A percentile compares a stretch with the other conserved stretches of the same genome.
phyloP scores from a whole-genome alignment of 2,797 vertebrate genomes.

The Oryzias sinensis region DNA sequence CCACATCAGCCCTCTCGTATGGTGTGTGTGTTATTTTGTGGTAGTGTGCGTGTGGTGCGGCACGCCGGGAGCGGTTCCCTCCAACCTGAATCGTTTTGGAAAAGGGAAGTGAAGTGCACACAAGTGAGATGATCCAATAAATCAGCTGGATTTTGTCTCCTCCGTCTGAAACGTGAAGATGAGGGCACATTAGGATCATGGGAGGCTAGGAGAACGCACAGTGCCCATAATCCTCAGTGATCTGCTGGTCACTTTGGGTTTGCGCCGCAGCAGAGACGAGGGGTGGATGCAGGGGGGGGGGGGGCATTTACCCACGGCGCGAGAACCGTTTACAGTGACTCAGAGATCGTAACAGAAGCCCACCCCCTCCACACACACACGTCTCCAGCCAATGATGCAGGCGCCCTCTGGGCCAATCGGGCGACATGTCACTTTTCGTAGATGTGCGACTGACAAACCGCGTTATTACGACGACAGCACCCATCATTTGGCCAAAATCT shows the following conservation, averaged over 20 bases:
- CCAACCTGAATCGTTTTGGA: constrained; percentile 74
- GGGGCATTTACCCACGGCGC: constrained; percentile 54
- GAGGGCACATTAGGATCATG: constrained; percentile 68
- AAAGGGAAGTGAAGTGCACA: constrained; percentile 70
- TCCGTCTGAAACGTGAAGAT: constrained; percentile 68
- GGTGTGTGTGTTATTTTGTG: constrained; percentile 17
- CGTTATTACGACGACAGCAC: constrained; percentile 25
- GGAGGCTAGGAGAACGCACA: constrained; percentile 38
- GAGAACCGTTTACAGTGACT: constrained; percentile 39
- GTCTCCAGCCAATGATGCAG: constrained; percentile 38
- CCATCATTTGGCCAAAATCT: constrained; percentile 19
- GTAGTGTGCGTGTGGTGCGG: constrained; percentile 26
- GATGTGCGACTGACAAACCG: constrained; percentile 47
- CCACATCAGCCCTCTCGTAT: too few relatives aligned
- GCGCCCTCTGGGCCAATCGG: constrained; percentile 63
- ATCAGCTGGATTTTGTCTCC: constrained; percentile 61
- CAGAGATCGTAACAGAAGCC: constrained; percentile 45
- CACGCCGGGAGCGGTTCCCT: constrained; percentile 63
- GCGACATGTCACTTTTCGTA: constrained; percentile 50
- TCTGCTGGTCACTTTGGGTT: constrained; percentile 60
- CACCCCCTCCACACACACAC: constrained; percentile 33
- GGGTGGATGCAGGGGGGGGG: constrained; percentile 34
- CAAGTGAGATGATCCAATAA: constrained; percentile 79
- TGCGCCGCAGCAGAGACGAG: constrained; percentile 27
- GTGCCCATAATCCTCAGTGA: constrained; percentile 51